These are phyloP conservation scores for Anguilla anguilla DNA, from an alignment of 2,797 vertebrate species.

Conservation along the genomic window DNA sequence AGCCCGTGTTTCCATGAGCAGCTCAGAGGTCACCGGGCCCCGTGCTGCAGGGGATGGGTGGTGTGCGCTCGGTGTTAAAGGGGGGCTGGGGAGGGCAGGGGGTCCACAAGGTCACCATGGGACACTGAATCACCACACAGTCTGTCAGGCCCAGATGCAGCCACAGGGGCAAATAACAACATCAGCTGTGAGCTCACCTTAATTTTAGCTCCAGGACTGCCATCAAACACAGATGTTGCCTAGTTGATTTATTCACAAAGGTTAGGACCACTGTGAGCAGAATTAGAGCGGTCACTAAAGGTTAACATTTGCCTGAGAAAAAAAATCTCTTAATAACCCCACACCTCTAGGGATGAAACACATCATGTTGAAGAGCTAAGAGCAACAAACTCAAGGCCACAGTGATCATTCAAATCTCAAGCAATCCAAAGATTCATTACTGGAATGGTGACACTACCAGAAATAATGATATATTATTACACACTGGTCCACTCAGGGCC, in stretches of 20 bases:
- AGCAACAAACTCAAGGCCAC: neutral
- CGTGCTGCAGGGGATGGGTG: neutral
- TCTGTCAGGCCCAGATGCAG: neutral
- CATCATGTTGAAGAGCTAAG: neutral
- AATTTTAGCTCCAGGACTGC: neutral
- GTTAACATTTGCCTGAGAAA: too few species aligned
- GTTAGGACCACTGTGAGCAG: neutral
- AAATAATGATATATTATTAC: neutral
- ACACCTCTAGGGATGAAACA: neutral
- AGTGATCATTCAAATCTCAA: neutral
- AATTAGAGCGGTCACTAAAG: neutral
- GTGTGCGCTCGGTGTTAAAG: neutral
- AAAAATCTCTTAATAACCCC: neutral
- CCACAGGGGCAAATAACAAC: neutral
- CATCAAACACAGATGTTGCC: neutral
- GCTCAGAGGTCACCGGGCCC: neutral
- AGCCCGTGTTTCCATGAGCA: neutral
- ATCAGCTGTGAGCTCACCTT: neutral
- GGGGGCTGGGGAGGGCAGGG: neutral
- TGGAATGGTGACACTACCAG: too few species aligned
- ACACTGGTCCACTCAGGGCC: neutral
- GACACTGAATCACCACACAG: slow-evolving; percentile 3
- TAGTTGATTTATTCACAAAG: neutral
- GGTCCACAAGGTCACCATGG: neutral
- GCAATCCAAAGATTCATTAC: neutral